Base-by-base conservation (phyloP, 2,113 vertebrate species). In the Hippocampus comes region DNA sequence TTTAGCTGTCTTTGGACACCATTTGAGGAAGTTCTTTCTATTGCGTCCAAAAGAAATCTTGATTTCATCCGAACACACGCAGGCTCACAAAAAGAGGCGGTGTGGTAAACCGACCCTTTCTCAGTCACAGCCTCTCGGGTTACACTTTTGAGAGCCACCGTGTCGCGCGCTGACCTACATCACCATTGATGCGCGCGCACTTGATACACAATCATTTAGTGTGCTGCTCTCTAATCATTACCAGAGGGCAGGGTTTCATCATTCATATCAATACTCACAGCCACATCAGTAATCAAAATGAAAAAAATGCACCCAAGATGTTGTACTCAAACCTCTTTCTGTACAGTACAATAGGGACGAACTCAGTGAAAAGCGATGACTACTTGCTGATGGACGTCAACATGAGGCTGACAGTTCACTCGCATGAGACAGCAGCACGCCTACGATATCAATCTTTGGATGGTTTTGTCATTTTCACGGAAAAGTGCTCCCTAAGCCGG, bases 51-150 rank as follows among this genome's bases (percentile, higher is more conserved):
- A 20, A 63, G 2, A 63, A 41, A 41, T 55, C 9, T 21, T 21
- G 9, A 55, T 55, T 46, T 12, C 43, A 46, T 46, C 14, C 43
- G 3, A n/a, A 23, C 53, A 56, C 21, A 63, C 34, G 34, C 34
- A 38, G 61, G n/a, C 34, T 63, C 4, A 10, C 34, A n/a, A 20
- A 42, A 63, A 63, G 34, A 63, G 42, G 8, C 63, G n/a, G 10
- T 46, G 38, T 23, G 63, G 41, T 65, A 7, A 65, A 65, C 41
- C 5, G 41, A 65, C 21, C 42, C 63, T n/a, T 21, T 34, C 18
- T 63, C 34, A 34, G 77, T 41, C 69, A 21, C 70, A 38, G 51
- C 41, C 21, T 43, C 41, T 65, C 15, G 9, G 38, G 41, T 65
- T 65, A 65, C 63, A 21, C 60, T 21, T 9, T 12, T 34, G 30